Evolutionary conservation across 1,140 invertebrate species (phyloP), one percentile per base, ranked within the genome.

Genomic region (Wiebesia pumilae): DNA sequence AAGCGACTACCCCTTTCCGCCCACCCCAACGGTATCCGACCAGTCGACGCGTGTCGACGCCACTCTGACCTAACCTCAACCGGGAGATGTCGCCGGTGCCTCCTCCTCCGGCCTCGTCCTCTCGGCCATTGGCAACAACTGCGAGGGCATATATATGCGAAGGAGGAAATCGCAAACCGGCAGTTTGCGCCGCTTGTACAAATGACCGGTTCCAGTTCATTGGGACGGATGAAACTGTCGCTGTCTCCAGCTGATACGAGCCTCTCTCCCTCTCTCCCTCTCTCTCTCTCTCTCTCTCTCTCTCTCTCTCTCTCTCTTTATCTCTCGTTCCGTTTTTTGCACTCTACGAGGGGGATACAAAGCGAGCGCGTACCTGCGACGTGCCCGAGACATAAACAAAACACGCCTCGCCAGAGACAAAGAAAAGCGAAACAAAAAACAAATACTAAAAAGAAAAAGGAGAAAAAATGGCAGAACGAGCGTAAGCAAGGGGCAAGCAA

Each of bases 61-160:
- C 51, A 43, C 35, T n/a, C n/a, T 27, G 62, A 69, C 77, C 77
- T 80, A 54, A 80, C 77, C 43, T 85, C 30, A 71, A 62, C 83
- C 83, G 77, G 24, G 62, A 85, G 83, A 85, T 85, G 83, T 85
- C 83, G 83, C 83, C 83, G 83, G 75, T 43, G 43, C 75, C 33
- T 30, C 2, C 40, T 24, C 33, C 24, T 4, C 3, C 58, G 21
- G 35, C 33, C 12, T 81, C 19, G 19, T 38, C 35, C n/a, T 81
- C 79, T 33, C 62, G 35, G 35, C 43, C 27, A 51, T 47, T 51
- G n/a, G 75, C 16, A 77, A 47, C 0, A 67, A 27, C 65, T 30
- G 3, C 14, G 33, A 12, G 27, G 19, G 27, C 30, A 0, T 78
- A 54, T 78, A 75, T 40, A 75, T 43, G 14, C 71, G 38, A 43